phyloP scores from a whole-genome alignment of 2,888 invertebrate species.

The Chrysolina oricalcia region DNA sequence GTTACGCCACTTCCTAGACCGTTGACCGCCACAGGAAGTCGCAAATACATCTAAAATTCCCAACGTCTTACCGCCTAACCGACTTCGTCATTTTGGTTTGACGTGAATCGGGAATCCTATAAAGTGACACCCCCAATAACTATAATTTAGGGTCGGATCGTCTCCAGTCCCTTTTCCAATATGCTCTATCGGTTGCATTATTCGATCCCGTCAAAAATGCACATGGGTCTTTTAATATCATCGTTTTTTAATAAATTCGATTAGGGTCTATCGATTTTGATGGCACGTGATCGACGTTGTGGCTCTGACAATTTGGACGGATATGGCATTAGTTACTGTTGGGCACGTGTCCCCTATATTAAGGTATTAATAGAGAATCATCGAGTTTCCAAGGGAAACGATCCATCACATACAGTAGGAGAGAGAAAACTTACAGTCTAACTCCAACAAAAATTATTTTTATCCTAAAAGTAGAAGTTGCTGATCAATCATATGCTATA shows the following conservation, averaged over 20 bases:
- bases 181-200: conserved; percentile 63
- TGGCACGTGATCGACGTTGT: background rate
- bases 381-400: background rate
- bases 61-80: conserved; percentile 31
- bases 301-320: background rate
- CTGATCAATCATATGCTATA: no score
- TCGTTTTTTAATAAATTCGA: conserved; percentile 44
- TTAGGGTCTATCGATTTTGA: conserved; percentile 26
- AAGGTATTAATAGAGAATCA: background rate
- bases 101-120: conserved; percentile 69
- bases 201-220: conserved; percentile 39
- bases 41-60: conserved; percentile 45
- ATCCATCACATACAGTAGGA: no score
- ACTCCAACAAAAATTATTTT: no score
- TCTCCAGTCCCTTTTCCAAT: conserved; percentile 61
- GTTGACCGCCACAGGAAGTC: conserved; percentile 38
- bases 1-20: conserved; percentile 22
- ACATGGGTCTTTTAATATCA: conserved; percentile 46
- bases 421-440: no score
- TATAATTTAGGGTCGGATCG: conserved; percentile 64
- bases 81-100: conserved; percentile 67
- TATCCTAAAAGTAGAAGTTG: no score
- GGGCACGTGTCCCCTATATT: conserved; percentile 11
- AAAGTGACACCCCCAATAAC: conserved; percentile 65
- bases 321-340: background rate